A percentile compares a stretch with the other conserved stretches of the same genome.
phyloP scores from a whole-genome alignment of 2,113 vertebrate species.

The Dasyurus viverrinus region DNA sequence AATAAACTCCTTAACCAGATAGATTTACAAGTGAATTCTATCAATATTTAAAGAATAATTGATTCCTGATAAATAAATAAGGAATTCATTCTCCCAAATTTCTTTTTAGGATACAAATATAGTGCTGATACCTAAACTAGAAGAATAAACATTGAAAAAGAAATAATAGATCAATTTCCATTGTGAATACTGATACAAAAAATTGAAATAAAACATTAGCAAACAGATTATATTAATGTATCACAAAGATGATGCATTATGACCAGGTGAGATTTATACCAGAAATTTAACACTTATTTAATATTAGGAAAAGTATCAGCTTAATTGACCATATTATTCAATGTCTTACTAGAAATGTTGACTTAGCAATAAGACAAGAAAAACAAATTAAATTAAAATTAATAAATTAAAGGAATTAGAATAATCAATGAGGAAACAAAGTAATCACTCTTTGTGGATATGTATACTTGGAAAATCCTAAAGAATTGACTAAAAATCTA shows the following conservation, averaged over 20 bases:
- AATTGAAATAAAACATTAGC: not conserved
- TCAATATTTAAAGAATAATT: not conserved
- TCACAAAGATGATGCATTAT: not conserved
- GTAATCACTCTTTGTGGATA: no score
- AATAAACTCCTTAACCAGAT: not conserved
- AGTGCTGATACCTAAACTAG: not conserved
- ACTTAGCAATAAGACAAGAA: no score
- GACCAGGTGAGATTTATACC: not conserved
- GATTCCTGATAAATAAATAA: not conserved
- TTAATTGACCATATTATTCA: not conserved
- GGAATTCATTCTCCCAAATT: not conserved
- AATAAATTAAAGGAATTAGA: no score
- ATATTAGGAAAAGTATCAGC: not conserved
- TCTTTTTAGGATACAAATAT: not conserved
- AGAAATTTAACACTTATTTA: not conserved
- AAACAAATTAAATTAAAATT: no score
- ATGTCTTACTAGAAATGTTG: no score
- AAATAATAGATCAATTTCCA: not conserved
- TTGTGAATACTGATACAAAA: not conserved
- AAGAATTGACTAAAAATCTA: no score
- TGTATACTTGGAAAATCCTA: no score
- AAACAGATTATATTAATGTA: not conserved
- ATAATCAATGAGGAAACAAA: no score
- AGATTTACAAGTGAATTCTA: not conserved
- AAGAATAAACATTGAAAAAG: not conserved